phyloP scores from a whole-genome alignment of 1,140 invertebrate genomes.

The Bursaphelenchus mucronatus region DNA sequence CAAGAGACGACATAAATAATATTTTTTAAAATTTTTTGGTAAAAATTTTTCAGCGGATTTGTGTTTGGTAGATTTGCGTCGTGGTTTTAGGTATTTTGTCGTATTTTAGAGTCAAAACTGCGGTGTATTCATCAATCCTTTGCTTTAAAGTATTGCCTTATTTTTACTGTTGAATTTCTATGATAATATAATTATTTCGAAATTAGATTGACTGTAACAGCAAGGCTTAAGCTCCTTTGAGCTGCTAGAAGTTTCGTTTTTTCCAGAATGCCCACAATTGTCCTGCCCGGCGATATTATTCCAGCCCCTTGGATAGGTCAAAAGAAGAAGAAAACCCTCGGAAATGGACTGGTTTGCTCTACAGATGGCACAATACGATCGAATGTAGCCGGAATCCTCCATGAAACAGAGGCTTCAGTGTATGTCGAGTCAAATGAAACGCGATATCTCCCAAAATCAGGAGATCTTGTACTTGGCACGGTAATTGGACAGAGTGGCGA shows the following conservation, averaged over 20 bases:
- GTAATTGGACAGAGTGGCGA: conserved; percentile 37
- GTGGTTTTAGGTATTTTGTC: no score
- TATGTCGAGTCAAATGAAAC: conserved; percentile 35
- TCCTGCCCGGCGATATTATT: conserved; percentile 40
- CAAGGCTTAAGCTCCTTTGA: no score
- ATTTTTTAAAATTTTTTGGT: no score
- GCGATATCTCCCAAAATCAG: conserved; percentile 37
- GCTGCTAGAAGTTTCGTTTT: not conserved
- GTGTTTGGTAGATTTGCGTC: no score
- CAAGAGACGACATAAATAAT: no score
- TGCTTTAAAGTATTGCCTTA: no score
- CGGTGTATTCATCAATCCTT: no score
- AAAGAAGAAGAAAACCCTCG: conserved; percentile 29
- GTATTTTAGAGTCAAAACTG: no score
- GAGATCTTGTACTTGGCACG: conserved; percentile 36
- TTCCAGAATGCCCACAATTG: conserved; percentile 33
- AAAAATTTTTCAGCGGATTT: no score
- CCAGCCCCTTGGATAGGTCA: conserved; percentile 20
- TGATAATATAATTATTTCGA: no score
- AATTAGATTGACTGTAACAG: no score
- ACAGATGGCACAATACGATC: conserved; percentile 39
- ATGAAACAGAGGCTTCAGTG: conserved; percentile 44
- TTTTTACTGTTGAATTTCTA: no score
- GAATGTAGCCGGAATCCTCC: conserved; percentile 33
- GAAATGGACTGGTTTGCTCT: conserved; percentile 31